Evolutionary conservation across 2,113 vertebrate genomes (phyloP).

Genomic region (Trachemys scripta): DNA sequence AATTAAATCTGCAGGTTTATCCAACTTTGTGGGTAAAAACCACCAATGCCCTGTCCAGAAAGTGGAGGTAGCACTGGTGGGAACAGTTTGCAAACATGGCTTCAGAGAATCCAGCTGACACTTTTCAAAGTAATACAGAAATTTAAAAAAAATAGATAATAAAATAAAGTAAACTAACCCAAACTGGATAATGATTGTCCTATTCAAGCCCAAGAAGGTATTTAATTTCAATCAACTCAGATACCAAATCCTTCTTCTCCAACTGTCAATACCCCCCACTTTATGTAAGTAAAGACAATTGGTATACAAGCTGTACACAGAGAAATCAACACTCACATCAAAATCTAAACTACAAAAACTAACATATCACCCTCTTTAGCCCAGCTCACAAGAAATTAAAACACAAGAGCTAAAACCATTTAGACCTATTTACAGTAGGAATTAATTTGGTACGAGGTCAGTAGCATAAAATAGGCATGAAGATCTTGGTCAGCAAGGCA

Average conservation of each 20-base stretch:
- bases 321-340: not conserved
- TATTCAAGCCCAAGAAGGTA: not conserved
- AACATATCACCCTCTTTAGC: not conserved
- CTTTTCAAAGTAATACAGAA: conserved; percentile 1
- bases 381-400: not conserved
- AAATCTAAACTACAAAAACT: not conserved
- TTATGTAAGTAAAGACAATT: not conserved
- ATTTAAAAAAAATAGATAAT: accelerated
- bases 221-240: not conserved
- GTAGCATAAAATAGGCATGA: not conserved
- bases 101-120: not conserved
- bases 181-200: not conserved
- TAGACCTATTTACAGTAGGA: conserved; percentile 5
- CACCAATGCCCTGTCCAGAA: not conserved
- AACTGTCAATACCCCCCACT: too few relatives aligned
- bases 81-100: not conserved
- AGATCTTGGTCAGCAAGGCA: not conserved
- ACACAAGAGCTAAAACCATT: not conserved
- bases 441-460: not conserved
- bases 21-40: not conserved
- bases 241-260: not conserved
- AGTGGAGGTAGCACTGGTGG: not conserved
- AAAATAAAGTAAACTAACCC: not conserved
- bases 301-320: not conserved
- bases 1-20: not conserved